Percentiles rank a stretch among this genome's conserved stretches.
phyloP scores from a whole-genome alignment of 1,140 invertebrate species.

The Protaetia brevitarsis region DNA sequence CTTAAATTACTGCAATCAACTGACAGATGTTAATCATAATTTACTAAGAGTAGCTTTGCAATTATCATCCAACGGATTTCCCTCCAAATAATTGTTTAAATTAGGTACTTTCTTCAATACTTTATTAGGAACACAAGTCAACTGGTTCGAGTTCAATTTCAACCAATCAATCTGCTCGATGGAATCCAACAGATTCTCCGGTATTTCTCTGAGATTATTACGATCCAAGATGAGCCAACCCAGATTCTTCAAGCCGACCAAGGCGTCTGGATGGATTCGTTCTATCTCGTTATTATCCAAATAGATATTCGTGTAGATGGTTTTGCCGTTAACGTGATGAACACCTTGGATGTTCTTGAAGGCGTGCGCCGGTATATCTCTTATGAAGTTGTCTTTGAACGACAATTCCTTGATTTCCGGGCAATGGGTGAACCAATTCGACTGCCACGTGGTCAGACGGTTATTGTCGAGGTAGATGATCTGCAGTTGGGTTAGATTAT shows the following conservation, averaged over 20 bases:
- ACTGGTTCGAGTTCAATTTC: slow-evolving; percentile 28
- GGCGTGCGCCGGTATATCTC: slow-evolving; percentile 33
- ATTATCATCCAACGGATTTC: slow-evolving; percentile 27
- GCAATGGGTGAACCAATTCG: slow-evolving; percentile 40
- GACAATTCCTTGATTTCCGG: slow-evolving; percentile 40
- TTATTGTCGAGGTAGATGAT: slow-evolving; percentile 41
- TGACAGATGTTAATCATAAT: background rate
- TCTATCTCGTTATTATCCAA: slow-evolving; percentile 42
- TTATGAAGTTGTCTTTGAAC: slow-evolving; percentile 40
- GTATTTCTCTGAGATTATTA: slow-evolving; percentile 31
- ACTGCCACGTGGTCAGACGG: slow-evolving; percentile 36
- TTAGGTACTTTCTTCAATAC: slow-evolving; percentile 28
- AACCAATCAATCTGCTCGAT: slow-evolving; percentile 29
- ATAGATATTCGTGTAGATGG: slow-evolving; percentile 38
- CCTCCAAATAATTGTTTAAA: slow-evolving; percentile 27
- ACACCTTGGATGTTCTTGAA: slow-evolving; percentile 40
- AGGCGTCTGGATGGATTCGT: slow-evolving; percentile 38
- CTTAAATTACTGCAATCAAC: background rate
- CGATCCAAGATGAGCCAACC: slow-evolving; percentile 43
- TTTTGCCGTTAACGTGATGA: slow-evolving; percentile 31
- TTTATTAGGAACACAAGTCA: slow-evolving; percentile 28
- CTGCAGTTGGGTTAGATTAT: slow-evolving; percentile 41
- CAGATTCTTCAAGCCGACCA: slow-evolving; percentile 37
- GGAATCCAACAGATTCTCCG: slow-evolving; percentile 22
- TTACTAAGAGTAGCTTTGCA: slow-evolving; percentile 48